Percentiles rank a stretch among this genome's conserved stretches.
phyloP scores from a whole-genome alignment of 2,888 invertebrate genomes.

The Tridacna gigas region DNA sequence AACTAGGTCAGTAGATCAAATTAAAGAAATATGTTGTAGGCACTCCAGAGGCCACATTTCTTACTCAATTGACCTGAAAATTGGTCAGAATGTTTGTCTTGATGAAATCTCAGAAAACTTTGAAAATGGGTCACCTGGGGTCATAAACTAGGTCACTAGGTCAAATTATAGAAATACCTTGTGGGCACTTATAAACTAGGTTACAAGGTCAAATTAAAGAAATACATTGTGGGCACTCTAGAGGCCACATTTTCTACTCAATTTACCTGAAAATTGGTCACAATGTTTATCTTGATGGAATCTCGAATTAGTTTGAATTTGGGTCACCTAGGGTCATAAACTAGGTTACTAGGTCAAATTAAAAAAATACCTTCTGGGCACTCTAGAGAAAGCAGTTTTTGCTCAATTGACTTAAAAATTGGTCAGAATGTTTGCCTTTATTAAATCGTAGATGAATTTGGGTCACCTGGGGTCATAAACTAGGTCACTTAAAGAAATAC shows the following conservation, averaged over 20 bases:
- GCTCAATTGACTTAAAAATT: background rate
- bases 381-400: background rate
- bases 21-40: no score
- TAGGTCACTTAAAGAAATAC: background rate
- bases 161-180: no score
- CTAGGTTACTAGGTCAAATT: background rate
- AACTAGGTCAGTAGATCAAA: no score
- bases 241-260: background rate
- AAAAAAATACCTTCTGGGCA: background rate
- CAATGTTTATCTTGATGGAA: background rate
- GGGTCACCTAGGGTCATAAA: background rate
- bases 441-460: background rate
- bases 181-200: no score
- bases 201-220: background rate
- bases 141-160: no score
- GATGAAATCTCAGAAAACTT: background rate
- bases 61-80: background rate
- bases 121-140: background rate
- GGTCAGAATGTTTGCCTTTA: background rate
- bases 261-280: background rate
- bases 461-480: background rate
- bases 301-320: background rate
- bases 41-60: no score
- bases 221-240: background rate
- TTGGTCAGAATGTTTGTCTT: background rate